Base-by-base conservation (phyloP, 2,113 vertebrate genomes). In the Stegastes partitus region DNA sequence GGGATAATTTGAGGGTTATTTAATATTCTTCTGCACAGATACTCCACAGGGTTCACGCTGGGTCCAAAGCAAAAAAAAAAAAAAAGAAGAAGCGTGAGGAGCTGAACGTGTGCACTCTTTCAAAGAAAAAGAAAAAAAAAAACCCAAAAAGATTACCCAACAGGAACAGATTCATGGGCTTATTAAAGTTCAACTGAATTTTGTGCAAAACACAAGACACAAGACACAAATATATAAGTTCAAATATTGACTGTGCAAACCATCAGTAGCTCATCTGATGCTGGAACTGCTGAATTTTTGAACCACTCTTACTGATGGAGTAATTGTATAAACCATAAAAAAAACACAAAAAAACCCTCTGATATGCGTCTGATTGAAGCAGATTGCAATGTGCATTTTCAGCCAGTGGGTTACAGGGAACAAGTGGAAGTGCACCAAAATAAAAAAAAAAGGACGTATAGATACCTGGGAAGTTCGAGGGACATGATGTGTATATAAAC, bases 1-100 rank as follows among this genome's bases (percentile, higher is more conserved):
- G 49, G 19, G 63, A 58, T 85, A 57, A 85, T 83, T 83, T 79
- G 16, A 56, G 53, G 67, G 67, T 64, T 82, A 72, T 79, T 85
- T 54, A 68, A 65, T 66, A 72, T 78, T 85, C 54, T 23, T 57
- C 37, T 18, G 26, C 39, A 47, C 61, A 34, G 31, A 34, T 61
- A 5, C 45, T 70, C 53, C 11, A 10, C 23, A 28, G 53, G 61
- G 74, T 79, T 74, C 53, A 68, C 42, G 25, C 28, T 65, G 3
- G 28, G 59, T 85, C 59, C 55, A 65, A 31, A 74, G 44, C 51
- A n/a, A 74, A 65, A 23, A 34, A n/a, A n/a, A n/a, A n/a, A n/a
- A n/a, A n/a, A n/a, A n/a, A n/a, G n/a, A n/a, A 66, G 55, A 72
- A 56, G 58, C 15, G 34, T 4, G 22, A 5, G 71, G 59, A 78